Conservation (phyloP, 2,888 invertebrate species). For the Scaptomyza cyrtandrae region DNA sequence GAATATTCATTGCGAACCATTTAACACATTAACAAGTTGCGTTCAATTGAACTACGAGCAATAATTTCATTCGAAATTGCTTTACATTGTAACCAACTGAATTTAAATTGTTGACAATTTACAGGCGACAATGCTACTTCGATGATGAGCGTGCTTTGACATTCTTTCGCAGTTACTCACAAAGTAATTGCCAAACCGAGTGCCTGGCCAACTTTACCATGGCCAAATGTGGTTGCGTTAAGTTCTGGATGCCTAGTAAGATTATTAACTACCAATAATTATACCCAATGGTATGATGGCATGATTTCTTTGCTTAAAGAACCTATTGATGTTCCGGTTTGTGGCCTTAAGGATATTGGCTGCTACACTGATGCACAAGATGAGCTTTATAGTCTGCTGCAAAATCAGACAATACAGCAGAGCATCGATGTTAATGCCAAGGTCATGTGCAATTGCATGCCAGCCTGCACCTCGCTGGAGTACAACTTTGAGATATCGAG, state of each 20-base stretch:
- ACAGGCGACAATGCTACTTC: slow-evolving; percentile 88
- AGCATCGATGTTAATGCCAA: slow-evolving; percentile 56
- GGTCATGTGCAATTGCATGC: slow-evolving; percentile 82
- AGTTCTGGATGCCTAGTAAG: slow-evolving; percentile 88
- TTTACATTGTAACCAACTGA: neutral
- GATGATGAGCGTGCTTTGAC: slow-evolving; percentile 87
- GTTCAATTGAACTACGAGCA: neutral
- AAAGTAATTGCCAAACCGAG: slow-evolving; percentile 90
- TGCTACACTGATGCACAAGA: slow-evolving; percentile 82
- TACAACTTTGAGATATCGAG: slow-evolving; percentile 83
- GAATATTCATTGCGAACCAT: neutral
- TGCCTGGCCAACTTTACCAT: slow-evolving; percentile 89
- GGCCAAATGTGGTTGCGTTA: slow-evolving; percentile 88
- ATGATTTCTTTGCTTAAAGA: slow-evolving; percentile 50
- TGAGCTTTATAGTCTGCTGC: slow-evolving; percentile 70
- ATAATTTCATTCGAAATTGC: neutral
- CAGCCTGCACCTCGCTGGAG: slow-evolving; percentile 82
- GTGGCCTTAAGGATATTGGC: slow-evolving; percentile 78
- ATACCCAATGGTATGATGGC: neutral
- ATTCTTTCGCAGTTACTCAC: slow-evolving; percentile 89
- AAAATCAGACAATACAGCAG: slow-evolving; percentile 77
- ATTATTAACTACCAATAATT: neutral
- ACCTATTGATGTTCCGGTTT: slow-evolving; percentile 81
- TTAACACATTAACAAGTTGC: neutral
- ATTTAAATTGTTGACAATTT: neutral